Percentiles rank a stretch among this genome's conserved stretches.
phyloP scores from a whole-genome alignment of 92 coral and sea anemone species.

The Anthopleura xanthogrammica region DNA sequence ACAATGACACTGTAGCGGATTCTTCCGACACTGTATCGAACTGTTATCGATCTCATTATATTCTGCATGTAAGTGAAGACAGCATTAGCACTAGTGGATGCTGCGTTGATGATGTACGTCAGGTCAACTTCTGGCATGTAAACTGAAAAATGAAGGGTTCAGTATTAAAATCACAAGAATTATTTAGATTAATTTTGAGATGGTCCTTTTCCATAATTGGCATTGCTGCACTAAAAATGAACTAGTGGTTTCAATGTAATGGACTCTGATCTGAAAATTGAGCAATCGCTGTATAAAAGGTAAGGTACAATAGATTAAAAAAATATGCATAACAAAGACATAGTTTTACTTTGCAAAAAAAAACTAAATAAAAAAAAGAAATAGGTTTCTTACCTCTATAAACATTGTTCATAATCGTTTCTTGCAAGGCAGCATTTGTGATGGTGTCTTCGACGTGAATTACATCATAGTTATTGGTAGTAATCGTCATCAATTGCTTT shows the following conservation, averaged over 20 bases:
- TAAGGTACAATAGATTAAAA: too few species aligned
- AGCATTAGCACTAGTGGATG: conserved; percentile 16
- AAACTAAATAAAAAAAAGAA: too few species aligned
- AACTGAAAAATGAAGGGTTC: not conserved
- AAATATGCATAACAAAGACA: too few species aligned
- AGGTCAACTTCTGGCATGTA: conserved; percentile 34
- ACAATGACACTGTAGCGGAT: conserved; percentile 33
- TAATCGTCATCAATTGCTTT: conserved; percentile 13
- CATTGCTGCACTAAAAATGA: too few species aligned
- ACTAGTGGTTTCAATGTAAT: too few species aligned
- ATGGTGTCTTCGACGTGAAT: conserved; percentile 23
- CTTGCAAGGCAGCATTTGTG: conserved; percentile 10
- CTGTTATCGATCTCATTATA: conserved; percentile 14
- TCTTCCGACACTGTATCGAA: conserved; percentile 26
- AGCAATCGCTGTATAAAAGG: too few species aligned
- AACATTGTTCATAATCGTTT: conserved; percentile 27
- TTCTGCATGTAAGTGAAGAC: conserved; percentile 26
- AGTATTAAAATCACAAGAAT: too few species aligned
- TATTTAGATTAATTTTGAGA: too few species aligned
- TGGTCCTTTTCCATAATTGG: too few species aligned
- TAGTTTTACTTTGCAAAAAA: not conserved
- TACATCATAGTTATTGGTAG: conserved; percentile 6
- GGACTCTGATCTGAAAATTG: too few species aligned
- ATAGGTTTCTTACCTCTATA: conserved; percentile 10
- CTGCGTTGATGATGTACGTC: conserved; percentile 24